Base-by-base conservation (phyloP, 1,140 invertebrate species). In the Sinonovacula constricta region DNA sequence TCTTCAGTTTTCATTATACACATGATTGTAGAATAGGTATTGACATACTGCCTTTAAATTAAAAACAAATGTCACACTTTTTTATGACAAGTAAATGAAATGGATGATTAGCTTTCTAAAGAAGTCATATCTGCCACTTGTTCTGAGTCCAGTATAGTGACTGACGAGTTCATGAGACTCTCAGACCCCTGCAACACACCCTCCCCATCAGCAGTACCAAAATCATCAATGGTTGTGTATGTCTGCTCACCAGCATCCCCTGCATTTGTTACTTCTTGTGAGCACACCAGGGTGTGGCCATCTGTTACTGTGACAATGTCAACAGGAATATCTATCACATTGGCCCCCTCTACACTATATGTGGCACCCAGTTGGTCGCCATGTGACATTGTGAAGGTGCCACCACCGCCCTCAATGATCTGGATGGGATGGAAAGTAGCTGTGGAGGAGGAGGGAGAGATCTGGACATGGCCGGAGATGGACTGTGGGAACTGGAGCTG, bases 401-500 rank as follows among this genome's bases (percentile, higher is more conserved):
- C 74, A 24, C 83, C 75, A 39, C 85, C 82, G 33, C 87, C 81
- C 78, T 87, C 86, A 22, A 88, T 86, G 36, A 89, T 87, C 45
- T 87, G 84, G 53, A 88, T 85, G 12, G 87, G 85, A 77, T 87
- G 83, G 51, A 85, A 78, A n/a, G 80, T 79, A 22, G 63, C 53
- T 34, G 70, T 65, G 34, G 71, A 30, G 10, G 65, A 54, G 22
- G 63, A 49, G 2, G 67, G 65, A 12, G 81, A 51, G 18, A 81
- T 54, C 14, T 75, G 65, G n/a, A 71, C 33, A 71, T 63, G 34
- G 34, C 33, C 36, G 30, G 66, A 36, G 45, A 69, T 24, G 24
- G 68, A 53, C 33, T 57, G 45, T 49, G 26, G 71, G 59, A 59
- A 81, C 53, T 56, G 76, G 30, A 82, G 56, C 69, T 85, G 83